Conservation (phyloP, 2,113 vertebrate genomes). For the Zonotrichia leucophrys region DNA sequence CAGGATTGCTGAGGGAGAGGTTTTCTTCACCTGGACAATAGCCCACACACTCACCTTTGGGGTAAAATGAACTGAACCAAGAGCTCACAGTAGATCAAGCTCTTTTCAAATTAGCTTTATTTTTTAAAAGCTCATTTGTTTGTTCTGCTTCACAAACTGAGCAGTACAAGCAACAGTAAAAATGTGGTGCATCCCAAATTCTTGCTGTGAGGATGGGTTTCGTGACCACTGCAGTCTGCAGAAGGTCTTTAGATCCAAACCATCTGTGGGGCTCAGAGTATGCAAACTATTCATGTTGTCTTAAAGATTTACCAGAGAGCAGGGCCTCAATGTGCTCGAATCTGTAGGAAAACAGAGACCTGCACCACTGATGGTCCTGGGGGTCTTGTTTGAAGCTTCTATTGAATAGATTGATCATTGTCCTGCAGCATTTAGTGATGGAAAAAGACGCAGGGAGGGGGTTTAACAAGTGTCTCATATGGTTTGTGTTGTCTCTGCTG, state of each 20-base stretch:
- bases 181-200: conserved; percentile 21
- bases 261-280: conserved; percentile 28
- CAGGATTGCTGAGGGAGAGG: not conserved
- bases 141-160: conserved; percentile 8
- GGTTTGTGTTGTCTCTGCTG: conserved; percentile 49
- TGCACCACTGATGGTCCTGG: conserved; percentile 3
- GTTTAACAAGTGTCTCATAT: conserved; percentile 58
- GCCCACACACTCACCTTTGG: not conserved
- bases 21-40: not conserved
- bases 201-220: conserved; percentile 24
- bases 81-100: not conserved
- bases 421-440: conserved; percentile 7
- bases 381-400: conserved; percentile 43
- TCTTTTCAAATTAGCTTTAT: not conserved
- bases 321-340: not conserved
- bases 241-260: conserved; percentile 46
- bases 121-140: not conserved
- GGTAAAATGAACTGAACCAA: not conserved
- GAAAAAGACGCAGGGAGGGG: not conserved
- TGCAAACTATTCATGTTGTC: conserved; percentile 40
- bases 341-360: conserved; percentile 28
- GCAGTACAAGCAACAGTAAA: conserved; percentile 15
- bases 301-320: conserved; percentile 19
- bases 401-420: conserved; percentile 34
- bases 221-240: conserved; percentile 2